Percentiles rank a stretch among this genome's conserved stretches.
Evolutionary conservation across 2,113 vertebrate species (phyloP).

Genomic region (Silurus meridionalis): DNA sequence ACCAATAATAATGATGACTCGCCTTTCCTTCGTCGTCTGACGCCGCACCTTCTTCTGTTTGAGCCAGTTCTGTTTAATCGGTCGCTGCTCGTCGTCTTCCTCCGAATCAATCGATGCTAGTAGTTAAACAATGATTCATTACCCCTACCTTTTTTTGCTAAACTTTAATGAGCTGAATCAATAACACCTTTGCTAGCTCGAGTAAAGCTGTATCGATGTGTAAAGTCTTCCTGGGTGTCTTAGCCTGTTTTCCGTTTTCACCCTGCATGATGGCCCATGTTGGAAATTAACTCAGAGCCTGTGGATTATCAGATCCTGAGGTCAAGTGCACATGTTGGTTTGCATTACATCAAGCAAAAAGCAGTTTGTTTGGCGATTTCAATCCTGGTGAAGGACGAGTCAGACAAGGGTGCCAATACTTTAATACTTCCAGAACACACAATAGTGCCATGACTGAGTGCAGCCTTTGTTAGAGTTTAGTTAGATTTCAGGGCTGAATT

Average conservation of each 20-base stretch:
- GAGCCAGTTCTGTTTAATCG: neutral
- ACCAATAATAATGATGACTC: neutral
- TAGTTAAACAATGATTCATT: neutral
- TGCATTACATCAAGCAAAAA: neutral
- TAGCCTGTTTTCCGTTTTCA: neutral
- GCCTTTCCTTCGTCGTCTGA: neutral
- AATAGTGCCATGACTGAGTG: neutral
- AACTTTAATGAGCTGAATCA: conserved; percentile 22
- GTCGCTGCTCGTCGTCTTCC: neutral
- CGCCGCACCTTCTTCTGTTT: neutral
- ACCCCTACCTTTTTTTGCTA: neutral
- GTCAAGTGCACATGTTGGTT: neutral
- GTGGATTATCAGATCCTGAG: neutral
- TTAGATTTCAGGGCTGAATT: neutral
- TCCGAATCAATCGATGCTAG: neutral
- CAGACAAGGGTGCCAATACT: neutral
- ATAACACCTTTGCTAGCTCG: neutral
- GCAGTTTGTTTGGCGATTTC: neutral
- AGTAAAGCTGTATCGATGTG: neutral
- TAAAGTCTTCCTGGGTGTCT: neutral
- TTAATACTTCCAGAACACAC: neutral
- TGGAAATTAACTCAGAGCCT: neutral
- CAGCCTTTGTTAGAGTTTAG: neutral
- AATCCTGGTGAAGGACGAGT: neutral
- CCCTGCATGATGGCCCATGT: neutral